Evolutionary conservation across 2,888 invertebrate genomes (phyloP), one percentile per base, ranked within the genome.

Genomic region (Parthenolecanium corni): DNA sequence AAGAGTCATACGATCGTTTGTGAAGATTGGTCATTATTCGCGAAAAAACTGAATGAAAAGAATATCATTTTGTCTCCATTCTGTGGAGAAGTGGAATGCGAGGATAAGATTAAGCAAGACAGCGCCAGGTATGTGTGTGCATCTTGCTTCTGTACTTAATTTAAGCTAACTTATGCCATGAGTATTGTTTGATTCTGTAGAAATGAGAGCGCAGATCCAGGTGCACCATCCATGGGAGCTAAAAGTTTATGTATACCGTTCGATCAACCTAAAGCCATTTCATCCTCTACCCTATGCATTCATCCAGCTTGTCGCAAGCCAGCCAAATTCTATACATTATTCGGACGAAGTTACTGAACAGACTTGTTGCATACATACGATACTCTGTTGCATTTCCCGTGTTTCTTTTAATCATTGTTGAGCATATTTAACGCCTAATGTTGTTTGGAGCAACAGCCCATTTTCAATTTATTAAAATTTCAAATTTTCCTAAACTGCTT

Each of bases 241-340:
- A 99, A 99, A 76, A 86, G 92, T 9, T 79, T 99, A n/a, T 99
- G 98, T 74, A 90, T 97, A 71, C 98, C 98, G 2, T 88, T 96
- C 74, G 81, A 89, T 53, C 97, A 92, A 71, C 82, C 82, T 3
- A 78, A 81, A 2, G 72, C 76, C 3, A 78, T 88, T 47, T 72
- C 78, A 5, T 72, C 77, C 11, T 72, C 74, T 2, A 82, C 86
- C 67, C 84, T 82, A 69, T 98, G 98, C 74, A 86, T 99, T 69
- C 83, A 92, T 75, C 91, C 93, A 0, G 77, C 76, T 62, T 99
- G 98, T 76, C 79, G 75, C 23, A 82, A 80, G 63, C 84, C 84
- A 70, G 87, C 97, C 2, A 81, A 86, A 71, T 86, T 77, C 74
- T 96, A 89, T 73, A 89, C 90, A 1, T 76, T 99, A 54, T 98